A percentile compares a stretch with the other conserved stretches of the same genome.
phyloP scores from a whole-genome alignment of 1,140 invertebrate genomes.

The Whitmania pigra region DNA sequence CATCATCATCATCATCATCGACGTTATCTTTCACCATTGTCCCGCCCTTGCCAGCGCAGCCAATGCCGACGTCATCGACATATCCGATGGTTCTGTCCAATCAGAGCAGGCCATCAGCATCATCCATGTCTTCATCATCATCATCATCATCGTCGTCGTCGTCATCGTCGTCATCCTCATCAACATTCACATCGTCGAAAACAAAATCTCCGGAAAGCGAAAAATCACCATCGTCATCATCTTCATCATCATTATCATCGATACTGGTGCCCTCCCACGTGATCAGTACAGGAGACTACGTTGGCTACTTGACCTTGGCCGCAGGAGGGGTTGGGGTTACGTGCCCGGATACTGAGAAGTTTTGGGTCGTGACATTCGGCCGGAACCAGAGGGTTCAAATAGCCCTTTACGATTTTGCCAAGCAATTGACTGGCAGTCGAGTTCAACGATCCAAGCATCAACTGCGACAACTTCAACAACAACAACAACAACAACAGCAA shows the following conservation, averaged over 20 bases:
- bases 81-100: background rate
- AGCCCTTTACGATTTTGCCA: conserved; percentile 7
- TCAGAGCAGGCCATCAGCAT: background rate
- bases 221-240: background rate
- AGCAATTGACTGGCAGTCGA: background rate
- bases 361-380: background rate
- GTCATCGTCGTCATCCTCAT: conserved; percentile 8
- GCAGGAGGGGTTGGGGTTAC: background rate
- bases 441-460: background rate
- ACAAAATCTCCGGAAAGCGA: background rate
- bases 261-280: background rate
- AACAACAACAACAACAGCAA: background rate
- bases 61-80: background rate
- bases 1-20: conserved; percentile 3
- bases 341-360: background rate
- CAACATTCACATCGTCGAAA: background rate
- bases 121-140: background rate
- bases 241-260: background rate
- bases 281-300: background rate
- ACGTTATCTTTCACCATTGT: background rate
- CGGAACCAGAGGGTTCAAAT: background rate
- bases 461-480: background rate
- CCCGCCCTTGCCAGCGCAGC: background rate
- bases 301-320: background rate
- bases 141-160: background rate